phyloP scores from a whole-genome alignment of 2,113 vertebrate species.

The Gallinago media region DNA sequence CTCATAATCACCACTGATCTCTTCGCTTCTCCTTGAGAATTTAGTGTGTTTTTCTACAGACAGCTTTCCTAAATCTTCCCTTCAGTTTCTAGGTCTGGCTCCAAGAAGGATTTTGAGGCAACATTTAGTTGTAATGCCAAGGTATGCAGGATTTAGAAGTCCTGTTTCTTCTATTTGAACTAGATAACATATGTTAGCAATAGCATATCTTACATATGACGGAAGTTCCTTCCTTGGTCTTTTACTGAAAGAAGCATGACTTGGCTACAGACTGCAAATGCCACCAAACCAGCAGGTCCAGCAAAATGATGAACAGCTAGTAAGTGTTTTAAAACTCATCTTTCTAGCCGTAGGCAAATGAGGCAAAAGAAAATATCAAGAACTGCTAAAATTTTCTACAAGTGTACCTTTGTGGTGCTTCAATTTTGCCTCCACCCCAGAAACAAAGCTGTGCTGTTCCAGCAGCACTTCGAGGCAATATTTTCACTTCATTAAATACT shows the following conservation, averaged over 20 bases:
- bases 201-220: neutral
- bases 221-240: neutral
- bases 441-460: neutral
- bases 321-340: neutral
- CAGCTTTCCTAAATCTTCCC: neutral
- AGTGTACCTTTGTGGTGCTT: neutral
- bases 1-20: neutral
- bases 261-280: neutral
- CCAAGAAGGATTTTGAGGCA: neutral
- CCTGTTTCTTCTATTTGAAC: neutral
- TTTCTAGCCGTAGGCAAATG: neutral
- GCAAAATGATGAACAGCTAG: neutral
- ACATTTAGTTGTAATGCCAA: neutral
- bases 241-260: neutral
- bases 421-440: neutral
- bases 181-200: neutral
- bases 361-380: neutral
- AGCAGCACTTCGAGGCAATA: neutral
- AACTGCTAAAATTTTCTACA: neutral
- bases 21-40: neutral
- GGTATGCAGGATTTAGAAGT: neutral
- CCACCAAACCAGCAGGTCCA: neutral
- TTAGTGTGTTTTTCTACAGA: neutral
- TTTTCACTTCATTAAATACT: neutral
- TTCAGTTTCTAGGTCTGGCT: neutral